A percentile compares a stretch with the other conserved stretches of the same genome.
Conservation (phyloP, 2,797 vertebrate genomes). For the Myioborus miniatus region DNA sequence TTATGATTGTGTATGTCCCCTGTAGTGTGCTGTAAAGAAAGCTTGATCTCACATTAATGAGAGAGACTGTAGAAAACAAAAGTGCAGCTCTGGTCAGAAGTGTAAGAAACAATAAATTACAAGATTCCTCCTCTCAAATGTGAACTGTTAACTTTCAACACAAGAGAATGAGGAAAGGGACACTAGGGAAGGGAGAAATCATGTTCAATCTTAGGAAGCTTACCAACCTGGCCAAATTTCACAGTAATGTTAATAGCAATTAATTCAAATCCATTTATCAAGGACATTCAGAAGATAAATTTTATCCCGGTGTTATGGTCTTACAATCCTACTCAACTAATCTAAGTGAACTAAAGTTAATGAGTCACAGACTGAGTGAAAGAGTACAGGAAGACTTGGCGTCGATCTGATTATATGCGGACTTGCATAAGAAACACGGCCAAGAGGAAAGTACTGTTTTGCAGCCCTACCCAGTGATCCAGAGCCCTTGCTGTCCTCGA, state of each 20-base stretch:
- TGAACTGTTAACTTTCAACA: neutral
- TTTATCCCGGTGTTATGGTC: neutral
- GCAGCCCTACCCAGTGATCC: neutral
- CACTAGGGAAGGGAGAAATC: neutral
- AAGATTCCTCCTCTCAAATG: neutral
- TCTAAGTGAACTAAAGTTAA: neutral
- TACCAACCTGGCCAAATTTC: neutral
- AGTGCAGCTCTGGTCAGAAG: neutral
- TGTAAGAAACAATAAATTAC: neutral
- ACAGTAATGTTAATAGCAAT: neutral
- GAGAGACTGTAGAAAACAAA: neutral
- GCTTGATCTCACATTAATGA: neutral
- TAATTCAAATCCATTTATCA: neutral
- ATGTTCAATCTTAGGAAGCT: neutral
- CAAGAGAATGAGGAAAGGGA: neutral
- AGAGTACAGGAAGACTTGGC: neutral
- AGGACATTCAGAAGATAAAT: neutral
- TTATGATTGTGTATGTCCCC: neutral
- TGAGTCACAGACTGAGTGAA: neutral
- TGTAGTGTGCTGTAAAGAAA: neutral
- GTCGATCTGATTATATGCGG: neutral
- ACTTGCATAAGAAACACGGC: neutral
- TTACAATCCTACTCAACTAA: neutral
- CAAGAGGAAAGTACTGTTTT: neutral
- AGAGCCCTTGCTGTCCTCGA: neutral